A percentile compares a stretch with the other conserved stretches of the same genome.
Conservation (phyloP, 2,113 vertebrate species). For the Silurus glanis region DNA sequence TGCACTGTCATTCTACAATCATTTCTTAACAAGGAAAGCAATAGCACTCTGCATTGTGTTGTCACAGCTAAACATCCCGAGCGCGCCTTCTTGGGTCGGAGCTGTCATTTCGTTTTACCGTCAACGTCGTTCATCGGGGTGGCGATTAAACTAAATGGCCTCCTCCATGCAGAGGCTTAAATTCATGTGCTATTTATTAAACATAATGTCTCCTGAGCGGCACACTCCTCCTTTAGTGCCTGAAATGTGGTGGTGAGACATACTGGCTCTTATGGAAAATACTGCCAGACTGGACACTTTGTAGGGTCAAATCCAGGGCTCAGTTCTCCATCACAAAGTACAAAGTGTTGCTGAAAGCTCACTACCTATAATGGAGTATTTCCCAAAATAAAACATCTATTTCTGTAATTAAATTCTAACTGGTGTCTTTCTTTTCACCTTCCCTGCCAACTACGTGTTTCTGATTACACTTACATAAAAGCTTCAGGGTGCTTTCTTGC, state of each 20-base stretch:
- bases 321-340: not conserved
- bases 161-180: constrained; percentile 38
- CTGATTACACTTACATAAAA: constrained; percentile 54
- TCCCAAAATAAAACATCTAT: constrained; percentile 26
- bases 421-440: constrained; percentile 36
- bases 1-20: constrained; percentile 9
- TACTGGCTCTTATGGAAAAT: constrained; percentile 14
- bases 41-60: constrained; percentile 25
- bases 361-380: not conserved
- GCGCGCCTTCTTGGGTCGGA: constrained; percentile 54
- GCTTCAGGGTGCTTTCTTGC: constrained; percentile 62
- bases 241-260: constrained; percentile 14
- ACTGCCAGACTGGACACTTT: not conserved
- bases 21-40: constrained; percentile 39
- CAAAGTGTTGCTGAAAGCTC: constrained; percentile 12
- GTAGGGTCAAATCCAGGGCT: not conserved
- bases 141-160: constrained; percentile 39
- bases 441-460: constrained; percentile 19
- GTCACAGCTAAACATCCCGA: constrained; percentile 28
- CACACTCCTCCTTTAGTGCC: constrained; percentile 13
- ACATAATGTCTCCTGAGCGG: constrained; percentile 38
- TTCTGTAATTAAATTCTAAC: constrained; percentile 32
- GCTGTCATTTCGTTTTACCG: constrained; percentile 58
- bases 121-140: constrained; percentile 40
- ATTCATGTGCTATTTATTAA: constrained; percentile 53